phyloP scores from a whole-genome alignment of 2,797 vertebrate genomes.

The Helostoma temminkii region DNA sequence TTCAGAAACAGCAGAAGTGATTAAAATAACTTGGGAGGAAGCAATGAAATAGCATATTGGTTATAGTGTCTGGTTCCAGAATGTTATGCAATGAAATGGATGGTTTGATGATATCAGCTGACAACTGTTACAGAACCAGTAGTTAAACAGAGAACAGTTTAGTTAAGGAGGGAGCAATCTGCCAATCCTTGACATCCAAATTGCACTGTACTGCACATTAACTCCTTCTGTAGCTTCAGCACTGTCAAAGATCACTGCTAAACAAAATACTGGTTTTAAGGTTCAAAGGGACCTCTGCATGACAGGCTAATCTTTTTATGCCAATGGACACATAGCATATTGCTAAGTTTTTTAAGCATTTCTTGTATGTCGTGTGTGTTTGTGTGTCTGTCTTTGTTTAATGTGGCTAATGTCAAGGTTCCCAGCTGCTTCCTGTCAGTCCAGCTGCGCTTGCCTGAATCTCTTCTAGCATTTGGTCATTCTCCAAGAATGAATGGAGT shows the following conservation, averaged over 20 bases:
- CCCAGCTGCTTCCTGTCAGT: conserved; percentile 43
- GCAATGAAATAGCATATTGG: not conserved
- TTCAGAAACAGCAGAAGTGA: conserved; percentile 3
- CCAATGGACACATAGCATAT: no score
- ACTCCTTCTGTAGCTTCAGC: conserved; percentile 1
- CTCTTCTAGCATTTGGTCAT: conserved; percentile 9
- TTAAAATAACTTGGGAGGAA: conserved; percentile 23
- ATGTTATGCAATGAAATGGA: conserved; percentile 33
- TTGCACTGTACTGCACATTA: not conserved
- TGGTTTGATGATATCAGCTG: conserved; percentile 34
- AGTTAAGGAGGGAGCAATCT: conserved; percentile 10
- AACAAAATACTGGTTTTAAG: not conserved
- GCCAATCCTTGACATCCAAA: conserved; percentile 35
- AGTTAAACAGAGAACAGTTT: conserved; percentile 7
- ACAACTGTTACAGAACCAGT: conserved; percentile 23
- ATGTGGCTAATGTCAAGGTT: conserved; percentile 5
- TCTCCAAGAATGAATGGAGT: conserved; percentile 31
- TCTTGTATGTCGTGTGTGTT: not conserved
- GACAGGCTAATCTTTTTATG: no score
- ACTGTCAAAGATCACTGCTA: conserved; percentile 1
- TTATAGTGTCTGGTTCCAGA: not conserved
- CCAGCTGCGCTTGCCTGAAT: conserved; percentile 23
- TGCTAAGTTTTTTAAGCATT: not conserved
- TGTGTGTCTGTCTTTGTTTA: not conserved
- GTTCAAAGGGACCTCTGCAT: not conserved